phyloP scores from a whole-genome alignment of 2,113 vertebrate species.

The Prietella phreatophila region DNA sequence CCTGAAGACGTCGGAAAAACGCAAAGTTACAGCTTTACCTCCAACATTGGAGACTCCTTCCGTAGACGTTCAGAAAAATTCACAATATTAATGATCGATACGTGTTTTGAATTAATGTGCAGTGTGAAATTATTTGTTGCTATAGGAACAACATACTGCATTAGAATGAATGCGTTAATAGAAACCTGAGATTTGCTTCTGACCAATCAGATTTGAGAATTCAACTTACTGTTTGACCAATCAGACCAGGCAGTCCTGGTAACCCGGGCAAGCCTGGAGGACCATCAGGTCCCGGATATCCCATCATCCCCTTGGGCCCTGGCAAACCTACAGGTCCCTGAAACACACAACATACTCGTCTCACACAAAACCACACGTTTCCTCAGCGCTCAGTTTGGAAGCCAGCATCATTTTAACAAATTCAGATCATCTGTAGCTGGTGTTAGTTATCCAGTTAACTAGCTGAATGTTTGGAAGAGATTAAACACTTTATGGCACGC shows the following conservation, averaged over 20 bases:
- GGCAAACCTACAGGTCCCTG: constrained; percentile 79
- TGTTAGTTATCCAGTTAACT: not conserved
- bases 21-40: no score
- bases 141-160: not conserved
- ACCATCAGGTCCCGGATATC: constrained; percentile 81
- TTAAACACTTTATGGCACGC: not conserved
- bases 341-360: not conserved
- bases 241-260: constrained; percentile 75
- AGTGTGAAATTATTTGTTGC: not conserved
- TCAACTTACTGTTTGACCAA: constrained; percentile 60
- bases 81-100: not conserved
- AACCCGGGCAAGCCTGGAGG: constrained; percentile 78
- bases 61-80: not conserved
- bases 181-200: not conserved
- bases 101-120: not conserved
- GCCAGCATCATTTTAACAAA: not conserved
- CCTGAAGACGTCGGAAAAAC: no score
- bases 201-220: constrained; percentile 31
- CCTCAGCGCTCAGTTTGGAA: not conserved
- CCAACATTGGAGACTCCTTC: not conserved
- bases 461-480: not conserved
- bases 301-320: constrained; percentile 77
- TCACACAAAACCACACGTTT: constrained; percentile 55
- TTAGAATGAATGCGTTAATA: not conserved
- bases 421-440: not conserved